A percentile compares a stretch with the other conserved stretches of the same genome.
These are phyloP conservation scores for Dusona sp. DNA, from an alignment of 2,888 invertebrate species.

Conservation along the genomic window DNA sequence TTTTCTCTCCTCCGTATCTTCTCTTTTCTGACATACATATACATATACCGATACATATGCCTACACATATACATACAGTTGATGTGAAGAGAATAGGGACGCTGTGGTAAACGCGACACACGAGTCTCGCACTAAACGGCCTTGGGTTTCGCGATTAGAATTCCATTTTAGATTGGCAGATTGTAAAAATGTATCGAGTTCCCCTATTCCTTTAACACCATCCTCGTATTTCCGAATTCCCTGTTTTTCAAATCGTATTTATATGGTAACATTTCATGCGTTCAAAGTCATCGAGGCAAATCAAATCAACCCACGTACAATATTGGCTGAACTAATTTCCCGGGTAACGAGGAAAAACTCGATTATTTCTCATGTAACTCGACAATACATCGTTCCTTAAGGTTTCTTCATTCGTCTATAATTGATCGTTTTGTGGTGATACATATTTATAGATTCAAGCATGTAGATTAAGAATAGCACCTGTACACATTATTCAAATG, in stretches of 20 bases:
- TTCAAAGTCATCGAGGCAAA: constrained; percentile 29
- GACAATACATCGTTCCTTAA: constrained; percentile 34
- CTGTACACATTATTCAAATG: constrained; percentile 24
- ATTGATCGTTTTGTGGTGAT: constrained; percentile 26
- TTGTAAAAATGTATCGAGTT: not conserved
- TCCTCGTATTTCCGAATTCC: not conserved
- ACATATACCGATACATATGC: constrained; percentile 17
- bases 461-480: constrained; percentile 26
- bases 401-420: constrained; percentile 31
- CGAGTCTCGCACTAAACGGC: constrained; percentile 53
- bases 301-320: constrained; percentile 10
- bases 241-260: constrained; percentile 7
- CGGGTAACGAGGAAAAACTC: constrained; percentile 25
- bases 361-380: constrained; percentile 12
- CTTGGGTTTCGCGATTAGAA: constrained; percentile 53
- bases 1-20: constrained; percentile 51
- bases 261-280: constrained; percentile 27
- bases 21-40: constrained; percentile 33
- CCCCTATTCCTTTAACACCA: constrained; percentile 1
- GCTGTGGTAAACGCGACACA: constrained; percentile 43
- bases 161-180: constrained; percentile 37
- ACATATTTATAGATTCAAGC: constrained; percentile 44
- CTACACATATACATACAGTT: constrained; percentile 25
- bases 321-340: not conserved
- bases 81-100: constrained; percentile 53